Conservation (phyloP, 1,140 invertebrate species). For the Polypedilum pembai region DNA sequence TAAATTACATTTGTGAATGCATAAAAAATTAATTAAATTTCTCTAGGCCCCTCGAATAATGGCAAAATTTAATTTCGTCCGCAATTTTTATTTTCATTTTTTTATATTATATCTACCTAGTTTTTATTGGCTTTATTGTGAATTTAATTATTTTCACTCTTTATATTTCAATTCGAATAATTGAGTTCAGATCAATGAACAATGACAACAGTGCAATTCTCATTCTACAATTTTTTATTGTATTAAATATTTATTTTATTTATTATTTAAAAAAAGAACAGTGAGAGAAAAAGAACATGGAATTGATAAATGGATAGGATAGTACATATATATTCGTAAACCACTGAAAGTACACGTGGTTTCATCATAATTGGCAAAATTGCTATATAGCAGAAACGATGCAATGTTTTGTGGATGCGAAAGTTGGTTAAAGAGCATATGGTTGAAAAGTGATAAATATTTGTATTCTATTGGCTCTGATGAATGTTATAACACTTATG, state of each 20-base stretch:
- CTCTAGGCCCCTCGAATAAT: neutral
- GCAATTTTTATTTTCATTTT: slow-evolving; percentile 21
- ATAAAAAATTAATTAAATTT: slow-evolving; percentile 27
- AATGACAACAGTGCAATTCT: neutral
- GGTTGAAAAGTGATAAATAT: slow-evolving; percentile 18
- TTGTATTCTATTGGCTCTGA: neutral
- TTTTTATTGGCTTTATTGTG: slow-evolving; percentile 27
- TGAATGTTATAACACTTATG: slow-evolving; percentile 18
- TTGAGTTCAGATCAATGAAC: neutral
- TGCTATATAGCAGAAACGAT: neutral
- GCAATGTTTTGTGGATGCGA: slow-evolving; percentile 10
- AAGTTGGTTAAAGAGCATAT: slow-evolving; percentile 15
- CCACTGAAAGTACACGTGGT: slow-evolving; percentile 15
- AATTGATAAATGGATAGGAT: slow-evolving; percentile 3
- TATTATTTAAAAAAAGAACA: slow-evolving; percentile 1
- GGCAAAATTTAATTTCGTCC: neutral
- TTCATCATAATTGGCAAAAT: slow-evolving; percentile 3
- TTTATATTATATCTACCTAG: neutral
- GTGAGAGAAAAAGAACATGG: neutral
- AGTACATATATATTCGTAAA: neutral
- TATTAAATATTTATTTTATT: slow-evolving; percentile 14
- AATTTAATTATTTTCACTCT: slow-evolving; percentile 30
- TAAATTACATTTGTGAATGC: slow-evolving; percentile 25
- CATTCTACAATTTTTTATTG: neutral
- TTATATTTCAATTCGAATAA: slow-evolving; percentile 19